Conservation (phyloP, 2,797 vertebrate genomes). For the Typhlichthys eigenmanni region DNA sequence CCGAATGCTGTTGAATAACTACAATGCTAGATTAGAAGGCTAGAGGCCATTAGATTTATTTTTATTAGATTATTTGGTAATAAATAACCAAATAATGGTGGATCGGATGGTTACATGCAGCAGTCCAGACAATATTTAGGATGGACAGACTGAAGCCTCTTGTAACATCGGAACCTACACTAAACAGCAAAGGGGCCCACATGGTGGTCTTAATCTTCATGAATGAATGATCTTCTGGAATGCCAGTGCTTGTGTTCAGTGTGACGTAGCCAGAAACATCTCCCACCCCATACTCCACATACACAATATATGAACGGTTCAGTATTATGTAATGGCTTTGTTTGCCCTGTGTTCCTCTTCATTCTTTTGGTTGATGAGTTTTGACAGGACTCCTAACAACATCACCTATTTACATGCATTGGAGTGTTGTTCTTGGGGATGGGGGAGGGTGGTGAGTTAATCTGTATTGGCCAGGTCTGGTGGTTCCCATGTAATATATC, state of each 20-base stretch:
- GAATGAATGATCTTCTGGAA: slow-evolving; percentile 54
- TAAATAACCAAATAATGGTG: no score
- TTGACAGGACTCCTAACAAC: slow-evolving; percentile 55
- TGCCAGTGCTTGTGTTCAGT: slow-evolving; percentile 55
- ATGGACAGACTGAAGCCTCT: no score
- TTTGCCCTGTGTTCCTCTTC: slow-evolving; percentile 17
- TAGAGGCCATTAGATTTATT: no score
- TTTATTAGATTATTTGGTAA: no score
- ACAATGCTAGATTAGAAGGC: no score
- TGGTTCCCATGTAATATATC: slow-evolving; percentile 68
- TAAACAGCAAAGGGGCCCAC: slow-evolving; percentile 48
- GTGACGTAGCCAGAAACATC: slow-evolving; percentile 26
- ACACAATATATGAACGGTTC: slow-evolving; percentile 3
- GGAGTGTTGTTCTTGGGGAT: slow-evolving; percentile 37
- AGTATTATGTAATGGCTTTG: slow-evolving; percentile 37
- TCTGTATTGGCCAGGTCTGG: slow-evolving; percentile 27
- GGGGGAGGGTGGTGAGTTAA: slow-evolving; percentile 45
- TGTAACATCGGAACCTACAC: neutral
- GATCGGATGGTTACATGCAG: slow-evolving; percentile 8
- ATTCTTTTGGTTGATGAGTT: slow-evolving; percentile 36
- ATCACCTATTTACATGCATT: slow-evolving; percentile 51
- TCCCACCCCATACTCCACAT: slow-evolving; percentile 9
- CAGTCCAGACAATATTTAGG: no score
- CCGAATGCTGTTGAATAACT: no score
- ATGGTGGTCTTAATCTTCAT: slow-evolving; percentile 45